Conservation (phyloP, 2,797 vertebrate genomes). For the Gila robusta region DNA sequence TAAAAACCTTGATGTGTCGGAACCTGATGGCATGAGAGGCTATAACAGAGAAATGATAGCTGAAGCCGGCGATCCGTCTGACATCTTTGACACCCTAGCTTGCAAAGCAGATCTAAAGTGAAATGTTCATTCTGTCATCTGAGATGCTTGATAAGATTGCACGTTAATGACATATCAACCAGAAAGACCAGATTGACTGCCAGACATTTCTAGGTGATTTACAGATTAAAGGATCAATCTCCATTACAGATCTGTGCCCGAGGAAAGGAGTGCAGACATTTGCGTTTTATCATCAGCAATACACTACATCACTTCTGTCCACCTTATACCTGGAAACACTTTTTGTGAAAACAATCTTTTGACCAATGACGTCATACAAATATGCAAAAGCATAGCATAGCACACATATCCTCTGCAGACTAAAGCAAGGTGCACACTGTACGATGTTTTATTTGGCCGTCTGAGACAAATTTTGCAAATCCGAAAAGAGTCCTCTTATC, state of each 20-base stretch:
- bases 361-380: neutral
- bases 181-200: slow-evolving; percentile 50
- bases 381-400: neutral
- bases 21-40: slow-evolving; percentile 20
- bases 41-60: slow-evolving; percentile 32
- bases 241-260: slow-evolving; percentile 47
- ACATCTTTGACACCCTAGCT: slow-evolving; percentile 25
- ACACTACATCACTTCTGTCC: slow-evolving; percentile 8
- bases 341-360: neutral
- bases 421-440: neutral
- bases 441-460: neutral
- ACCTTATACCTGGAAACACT: slow-evolving; percentile 18
- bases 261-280: slow-evolving; percentile 25
- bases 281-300: slow-evolving; percentile 45
- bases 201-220: slow-evolving; percentile 54
- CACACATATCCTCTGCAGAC: neutral
- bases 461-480: neutral
- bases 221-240: slow-evolving; percentile 60
- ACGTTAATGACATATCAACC: slow-evolving; percentile 49
- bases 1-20: slow-evolving; percentile 14
- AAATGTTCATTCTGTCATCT: slow-evolving; percentile 55
- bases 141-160: slow-evolving; percentile 55
- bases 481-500: neutral
- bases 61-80: slow-evolving; percentile 30
- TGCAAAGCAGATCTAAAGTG: slow-evolving; percentile 45